Conservation (phyloP, 2,888 invertebrate genomes). For the Drosophila eohydei region DNA sequence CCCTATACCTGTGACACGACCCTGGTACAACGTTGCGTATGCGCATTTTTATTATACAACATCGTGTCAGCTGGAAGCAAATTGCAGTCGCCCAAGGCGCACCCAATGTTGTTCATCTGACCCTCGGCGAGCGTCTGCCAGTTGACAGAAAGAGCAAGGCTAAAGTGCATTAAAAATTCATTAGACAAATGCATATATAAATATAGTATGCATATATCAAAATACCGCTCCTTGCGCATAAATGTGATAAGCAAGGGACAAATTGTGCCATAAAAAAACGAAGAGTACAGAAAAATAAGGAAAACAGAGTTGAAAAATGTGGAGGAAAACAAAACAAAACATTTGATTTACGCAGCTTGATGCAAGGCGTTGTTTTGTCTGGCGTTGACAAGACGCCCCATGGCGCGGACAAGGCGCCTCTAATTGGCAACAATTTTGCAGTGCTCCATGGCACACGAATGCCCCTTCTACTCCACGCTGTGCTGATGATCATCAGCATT, state of each 20-base stretch:
- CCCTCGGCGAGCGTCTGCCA: conserved; percentile 32
- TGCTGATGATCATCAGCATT: conserved; percentile 13
- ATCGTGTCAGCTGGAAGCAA: conserved; percentile 24
- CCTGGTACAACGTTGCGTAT: conserved; percentile 39
- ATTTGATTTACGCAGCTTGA: conserved; percentile 68
- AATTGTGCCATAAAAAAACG: conserved; percentile 15
- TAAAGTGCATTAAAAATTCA: conserved; percentile 74
- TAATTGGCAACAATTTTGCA: conserved; percentile 70
- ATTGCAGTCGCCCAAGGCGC: conserved; percentile 29
- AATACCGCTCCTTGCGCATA: conserved; percentile 24
- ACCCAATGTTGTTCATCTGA: conserved; percentile 35
- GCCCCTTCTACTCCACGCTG: conserved; percentile 24
- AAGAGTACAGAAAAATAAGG: conserved; percentile 1
- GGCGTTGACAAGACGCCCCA: conserved; percentile 53
- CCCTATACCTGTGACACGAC: conserved; percentile 30
- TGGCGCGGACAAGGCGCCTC: conserved; percentile 59
- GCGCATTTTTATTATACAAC: conserved; percentile 25
- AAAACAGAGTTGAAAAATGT: conserved; percentile 18
- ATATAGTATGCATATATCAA: conserved; percentile 14
- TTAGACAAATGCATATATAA: conserved; percentile 53
- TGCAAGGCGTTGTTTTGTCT: conserved; percentile 37
- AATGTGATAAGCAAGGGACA: conserved; percentile 16
- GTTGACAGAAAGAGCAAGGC: conserved; percentile 63
- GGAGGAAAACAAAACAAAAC: conserved; percentile 33
- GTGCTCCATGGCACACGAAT: conserved; percentile 17